Conservation (phyloP, 2,888 invertebrate species). For the Drosophila longiperda region DNA sequence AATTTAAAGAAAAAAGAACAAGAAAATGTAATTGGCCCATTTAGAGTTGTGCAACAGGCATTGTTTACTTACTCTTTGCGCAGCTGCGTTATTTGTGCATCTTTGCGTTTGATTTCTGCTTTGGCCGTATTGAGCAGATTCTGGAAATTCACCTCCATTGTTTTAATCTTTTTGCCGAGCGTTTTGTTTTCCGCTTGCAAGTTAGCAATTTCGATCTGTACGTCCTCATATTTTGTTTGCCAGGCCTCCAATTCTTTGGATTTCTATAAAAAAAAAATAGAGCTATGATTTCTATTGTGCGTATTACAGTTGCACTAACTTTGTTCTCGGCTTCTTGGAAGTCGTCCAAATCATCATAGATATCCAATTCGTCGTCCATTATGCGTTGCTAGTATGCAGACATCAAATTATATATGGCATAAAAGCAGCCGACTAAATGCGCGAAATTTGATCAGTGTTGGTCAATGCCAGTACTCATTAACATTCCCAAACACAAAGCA, state of each 20-base stretch:
- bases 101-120: constrained; percentile 81
- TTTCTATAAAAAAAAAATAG: constrained; percentile 63
- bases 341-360: constrained; percentile 83
- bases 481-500: not conserved
- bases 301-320: constrained; percentile 54
- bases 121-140: constrained; percentile 82
- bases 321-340: constrained; percentile 77
- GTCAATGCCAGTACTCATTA: not conserved
- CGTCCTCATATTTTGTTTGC: constrained; percentile 68
- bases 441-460: constrained; percentile 41
- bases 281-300: not conserved
- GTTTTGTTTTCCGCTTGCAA: constrained; percentile 68
- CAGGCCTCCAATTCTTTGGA: constrained; percentile 70
- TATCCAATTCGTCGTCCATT: constrained; percentile 66
- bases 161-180: constrained; percentile 72
- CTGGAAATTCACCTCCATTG: constrained; percentile 79
- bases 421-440: constrained; percentile 33
- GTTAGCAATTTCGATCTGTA: constrained; percentile 60
- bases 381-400: constrained; percentile 9
- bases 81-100: constrained; percentile 73
- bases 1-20: not conserved
- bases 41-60: constrained; percentile 1
- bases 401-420: not conserved
- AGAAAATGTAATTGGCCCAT: not conserved
- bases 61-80: constrained; percentile 80